Evolutionary conservation across 2,888 invertebrate genomes (phyloP).

Genomic region (Nomada ferruginata): DNA sequence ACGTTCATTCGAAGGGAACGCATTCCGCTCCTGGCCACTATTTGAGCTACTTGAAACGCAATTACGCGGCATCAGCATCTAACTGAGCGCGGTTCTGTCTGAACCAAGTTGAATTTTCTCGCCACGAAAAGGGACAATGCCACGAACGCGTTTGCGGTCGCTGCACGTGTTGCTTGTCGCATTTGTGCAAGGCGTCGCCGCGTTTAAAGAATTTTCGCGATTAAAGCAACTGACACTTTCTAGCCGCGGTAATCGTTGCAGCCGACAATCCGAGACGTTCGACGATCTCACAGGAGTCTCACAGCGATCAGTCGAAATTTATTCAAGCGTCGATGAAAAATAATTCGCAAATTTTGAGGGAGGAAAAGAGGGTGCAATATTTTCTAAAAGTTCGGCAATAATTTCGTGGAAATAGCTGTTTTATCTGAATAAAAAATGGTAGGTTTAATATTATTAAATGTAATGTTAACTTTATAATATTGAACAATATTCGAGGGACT

Average conservation of each 20-base stretch:
- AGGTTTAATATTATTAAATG: too few relatives aligned
- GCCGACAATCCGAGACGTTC: not conserved
- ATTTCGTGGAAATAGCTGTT: too few relatives aligned
- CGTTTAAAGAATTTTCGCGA: conserved; percentile 25
- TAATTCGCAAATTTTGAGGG: too few relatives aligned
- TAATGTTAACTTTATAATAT: too few relatives aligned
- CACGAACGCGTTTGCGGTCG: conserved; percentile 24
- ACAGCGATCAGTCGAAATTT: not conserved
- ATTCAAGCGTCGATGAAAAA: too few relatives aligned
- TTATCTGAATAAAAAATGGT: too few relatives aligned
- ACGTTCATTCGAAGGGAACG: conserved; percentile 20
- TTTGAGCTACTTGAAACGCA: conserved; percentile 25
- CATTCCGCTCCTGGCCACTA: not conserved
- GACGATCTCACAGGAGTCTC: not conserved
- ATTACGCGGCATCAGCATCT: conserved; percentile 30
- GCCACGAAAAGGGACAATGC: conserved; percentile 28
- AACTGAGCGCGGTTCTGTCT: conserved; percentile 30
- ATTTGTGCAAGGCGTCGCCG: not conserved
- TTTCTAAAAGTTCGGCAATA: too few relatives aligned
- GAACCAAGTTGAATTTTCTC: not conserved
- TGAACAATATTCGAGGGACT: too few relatives aligned
- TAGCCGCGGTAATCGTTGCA: not conserved
- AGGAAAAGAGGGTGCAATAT: too few relatives aligned
- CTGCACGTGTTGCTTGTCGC: conserved; percentile 21
- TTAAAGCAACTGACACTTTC: conserved; percentile 20